A percentile compares a stretch with the other conserved stretches of the same genome.
Evolutionary conservation across 2,797 vertebrate species (phyloP).

Genomic region (Acanthurus leucopareius): DNA sequence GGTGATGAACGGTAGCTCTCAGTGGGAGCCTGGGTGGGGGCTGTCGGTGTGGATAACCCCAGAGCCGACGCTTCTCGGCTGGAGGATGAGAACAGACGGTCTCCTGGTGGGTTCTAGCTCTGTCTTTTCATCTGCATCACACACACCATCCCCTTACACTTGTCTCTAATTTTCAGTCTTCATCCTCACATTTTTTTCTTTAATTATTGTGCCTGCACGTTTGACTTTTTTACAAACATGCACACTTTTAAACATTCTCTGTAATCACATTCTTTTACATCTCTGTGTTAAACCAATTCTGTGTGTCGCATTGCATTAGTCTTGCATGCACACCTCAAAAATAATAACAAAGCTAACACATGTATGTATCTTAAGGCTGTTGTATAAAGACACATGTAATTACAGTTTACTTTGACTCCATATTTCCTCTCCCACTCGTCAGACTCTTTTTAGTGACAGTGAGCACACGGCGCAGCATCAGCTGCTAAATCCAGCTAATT

Average conservation of each 20-base stretch:
- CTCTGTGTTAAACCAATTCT: too few species aligned
- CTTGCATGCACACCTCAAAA: not conserved
- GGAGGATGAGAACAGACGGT: slow-evolving; percentile 72
- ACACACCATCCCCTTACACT: slow-evolving; percentile 16
- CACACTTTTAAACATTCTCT: not conserved
- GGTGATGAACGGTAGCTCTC: slow-evolving; percentile 66
- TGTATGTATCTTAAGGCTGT: not conserved
- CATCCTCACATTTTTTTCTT: slow-evolving; percentile 11
- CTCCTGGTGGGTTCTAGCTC: slow-evolving; percentile 63
- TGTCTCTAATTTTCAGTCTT: slow-evolving; percentile 10
- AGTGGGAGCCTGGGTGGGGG: slow-evolving; percentile 65
- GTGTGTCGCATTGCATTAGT: not conserved
- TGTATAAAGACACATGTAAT: not conserved
- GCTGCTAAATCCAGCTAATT: slow-evolving; percentile 72
- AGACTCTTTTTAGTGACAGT: slow-evolving; percentile 69
- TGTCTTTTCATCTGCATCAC: slow-evolving; percentile 18
- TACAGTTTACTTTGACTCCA: not conserved
- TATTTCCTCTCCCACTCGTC: not conserved
- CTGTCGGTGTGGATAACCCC: slow-evolving; percentile 79
- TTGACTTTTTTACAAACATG: not conserved
- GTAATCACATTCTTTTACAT: not conserved
- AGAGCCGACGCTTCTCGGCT: slow-evolving; percentile 52
- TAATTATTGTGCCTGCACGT: not conserved
- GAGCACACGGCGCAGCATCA: slow-evolving; percentile 68
- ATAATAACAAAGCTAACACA: not conserved